phyloP scores from a whole-genome alignment of 2,113 vertebrate genomes.

The Pterocles orientalis region DNA sequence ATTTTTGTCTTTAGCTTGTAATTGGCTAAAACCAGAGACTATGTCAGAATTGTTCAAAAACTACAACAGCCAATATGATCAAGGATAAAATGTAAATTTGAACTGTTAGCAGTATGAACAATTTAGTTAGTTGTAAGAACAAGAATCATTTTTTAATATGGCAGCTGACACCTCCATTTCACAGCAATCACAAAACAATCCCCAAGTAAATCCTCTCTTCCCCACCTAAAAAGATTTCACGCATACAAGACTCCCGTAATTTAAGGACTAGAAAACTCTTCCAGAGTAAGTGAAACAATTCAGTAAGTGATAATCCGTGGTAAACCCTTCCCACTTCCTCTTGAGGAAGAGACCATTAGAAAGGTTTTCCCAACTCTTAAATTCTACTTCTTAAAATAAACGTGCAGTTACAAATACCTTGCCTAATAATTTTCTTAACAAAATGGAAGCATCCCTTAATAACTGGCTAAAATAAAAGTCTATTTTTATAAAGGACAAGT shows the following conservation, averaged over 20 bases:
- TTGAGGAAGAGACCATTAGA: background rate
- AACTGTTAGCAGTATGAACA: background rate
- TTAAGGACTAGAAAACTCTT: background rate
- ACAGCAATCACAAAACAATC: background rate
- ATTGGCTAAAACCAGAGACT: background rate
- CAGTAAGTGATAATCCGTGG: background rate
- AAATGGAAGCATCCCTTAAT: background rate
- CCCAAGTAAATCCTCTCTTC: background rate
- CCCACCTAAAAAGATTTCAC: background rate
- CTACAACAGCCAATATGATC: background rate
- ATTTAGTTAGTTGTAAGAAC: background rate
- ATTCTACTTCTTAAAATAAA: background rate
- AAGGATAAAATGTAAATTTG: background rate
- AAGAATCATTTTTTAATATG: background rate
- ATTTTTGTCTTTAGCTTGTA: background rate
- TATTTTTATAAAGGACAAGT: background rate
- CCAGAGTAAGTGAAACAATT: background rate
- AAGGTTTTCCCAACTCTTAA: background rate
- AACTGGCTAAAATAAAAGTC: background rate
- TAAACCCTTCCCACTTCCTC: background rate
- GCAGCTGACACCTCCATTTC: background rate
- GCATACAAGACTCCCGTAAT: background rate
- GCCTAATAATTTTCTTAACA: background rate
- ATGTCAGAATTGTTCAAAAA: background rate
- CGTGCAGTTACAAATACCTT: background rate